These are phyloP conservation scores for Aplodontia rufa DNA, from an alignment of 2,113 vertebrate species.

Conservation along the genomic window DNA sequence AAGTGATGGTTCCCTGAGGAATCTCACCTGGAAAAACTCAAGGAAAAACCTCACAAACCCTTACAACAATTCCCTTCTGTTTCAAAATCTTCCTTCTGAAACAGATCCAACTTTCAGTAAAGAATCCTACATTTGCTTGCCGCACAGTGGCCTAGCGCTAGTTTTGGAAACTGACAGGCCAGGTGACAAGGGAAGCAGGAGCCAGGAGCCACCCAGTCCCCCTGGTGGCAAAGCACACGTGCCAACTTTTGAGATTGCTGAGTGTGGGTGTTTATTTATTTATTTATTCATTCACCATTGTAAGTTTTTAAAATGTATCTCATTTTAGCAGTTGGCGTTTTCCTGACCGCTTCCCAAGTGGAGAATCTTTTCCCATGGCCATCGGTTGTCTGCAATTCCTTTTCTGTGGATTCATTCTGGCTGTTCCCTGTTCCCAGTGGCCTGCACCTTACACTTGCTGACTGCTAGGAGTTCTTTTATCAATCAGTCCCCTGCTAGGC, in stretches of 20 bases:
- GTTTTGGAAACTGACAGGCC: not conserved
- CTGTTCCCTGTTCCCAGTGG: not conserved
- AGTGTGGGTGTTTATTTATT: not conserved
- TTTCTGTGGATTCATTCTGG: not conserved
- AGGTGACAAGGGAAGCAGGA: not conserved
- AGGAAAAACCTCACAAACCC: not conserved
- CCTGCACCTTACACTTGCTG: not conserved
- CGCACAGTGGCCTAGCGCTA: not conserved
- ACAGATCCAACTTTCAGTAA: not conserved
- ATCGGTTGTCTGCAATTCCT: not conserved
- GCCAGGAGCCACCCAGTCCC: too few species aligned
- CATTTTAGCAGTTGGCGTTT: not conserved
- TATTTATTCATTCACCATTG: not conserved
- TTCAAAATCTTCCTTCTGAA: not conserved
- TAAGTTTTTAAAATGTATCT: not conserved
- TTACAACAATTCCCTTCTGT: not conserved
- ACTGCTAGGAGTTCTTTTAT: not conserved
- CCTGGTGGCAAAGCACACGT: too few species aligned
- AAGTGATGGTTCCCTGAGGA: not conserved
- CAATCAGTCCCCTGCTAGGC: accelerated
- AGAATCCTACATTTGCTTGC: not conserved
- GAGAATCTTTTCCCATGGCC: not conserved
- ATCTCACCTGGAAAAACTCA: not conserved
- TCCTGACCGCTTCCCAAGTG: not conserved
- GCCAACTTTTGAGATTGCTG: not conserved